These are phyloP conservation scores for Tichodroma muraria DNA, from an alignment of 2,113 vertebrate genomes.

Conservation along the genomic window DNA sequence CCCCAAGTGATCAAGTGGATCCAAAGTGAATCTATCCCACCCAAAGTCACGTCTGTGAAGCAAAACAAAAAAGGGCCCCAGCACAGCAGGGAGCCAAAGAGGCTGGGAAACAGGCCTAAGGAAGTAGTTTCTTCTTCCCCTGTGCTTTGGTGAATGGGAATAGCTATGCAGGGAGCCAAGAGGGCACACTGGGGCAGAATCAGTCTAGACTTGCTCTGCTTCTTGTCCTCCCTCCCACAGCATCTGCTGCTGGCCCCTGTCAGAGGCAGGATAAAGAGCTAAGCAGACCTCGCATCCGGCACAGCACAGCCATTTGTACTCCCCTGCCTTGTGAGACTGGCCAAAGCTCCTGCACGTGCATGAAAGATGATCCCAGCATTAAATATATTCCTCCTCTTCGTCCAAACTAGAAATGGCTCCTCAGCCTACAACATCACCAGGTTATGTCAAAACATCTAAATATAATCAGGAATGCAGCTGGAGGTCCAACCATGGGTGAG, in stretches of 20 bases:
- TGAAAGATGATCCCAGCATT: background rate
- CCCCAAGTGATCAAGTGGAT: background rate
- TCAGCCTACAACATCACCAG: background rate
- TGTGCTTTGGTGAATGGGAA: background rate
- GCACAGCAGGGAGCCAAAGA: rapidly evolving
- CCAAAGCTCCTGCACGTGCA: background rate
- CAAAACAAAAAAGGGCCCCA: background rate
- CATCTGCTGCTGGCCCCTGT: background rate
- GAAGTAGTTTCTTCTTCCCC: background rate
- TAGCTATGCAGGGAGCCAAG: background rate
- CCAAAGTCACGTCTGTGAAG: background rate
- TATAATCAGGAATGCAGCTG: background rate
- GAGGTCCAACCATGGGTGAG: background rate
- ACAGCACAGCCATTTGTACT: background rate
- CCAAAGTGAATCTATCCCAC: background rate
- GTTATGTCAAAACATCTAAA: background rate
- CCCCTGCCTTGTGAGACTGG: background rate
- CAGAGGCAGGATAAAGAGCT: background rate
- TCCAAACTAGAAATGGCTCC: background rate
- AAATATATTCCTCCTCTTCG: background rate
- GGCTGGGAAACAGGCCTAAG: background rate
- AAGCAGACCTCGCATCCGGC: background rate
- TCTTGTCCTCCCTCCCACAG: background rate
- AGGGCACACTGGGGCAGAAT: background rate
- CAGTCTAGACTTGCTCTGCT: background rate